These are phyloP conservation scores for Epistrophella euchroma DNA, from an alignment of 2,888 invertebrate genomes.

Conservation along the genomic window DNA sequence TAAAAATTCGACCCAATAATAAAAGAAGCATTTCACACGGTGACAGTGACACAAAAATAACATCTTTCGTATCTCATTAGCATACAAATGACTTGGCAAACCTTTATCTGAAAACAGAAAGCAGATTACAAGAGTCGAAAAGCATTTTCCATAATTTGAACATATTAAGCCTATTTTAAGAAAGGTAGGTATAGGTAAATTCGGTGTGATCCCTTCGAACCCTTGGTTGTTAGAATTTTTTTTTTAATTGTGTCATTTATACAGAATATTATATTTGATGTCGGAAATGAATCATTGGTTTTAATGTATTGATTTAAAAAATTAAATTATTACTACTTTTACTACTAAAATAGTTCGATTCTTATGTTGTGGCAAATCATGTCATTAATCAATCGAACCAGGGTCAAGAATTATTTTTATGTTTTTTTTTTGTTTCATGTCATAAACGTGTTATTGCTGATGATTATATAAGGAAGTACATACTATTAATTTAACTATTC, in stretches of 20 bases:
- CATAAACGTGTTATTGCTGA: not conserved
- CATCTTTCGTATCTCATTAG: slow-evolving; percentile 56
- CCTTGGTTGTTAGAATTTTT: not conserved
- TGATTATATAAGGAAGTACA: not conserved
- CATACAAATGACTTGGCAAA: slow-evolving; percentile 64
- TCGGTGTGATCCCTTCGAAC: not conserved
- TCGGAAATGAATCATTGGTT: not conserved
- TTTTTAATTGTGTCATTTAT: not conserved
- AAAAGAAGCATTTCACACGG: slow-evolving; percentile 52
- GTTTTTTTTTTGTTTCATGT: not conserved
- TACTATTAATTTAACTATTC: no score
- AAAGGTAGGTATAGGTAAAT: not conserved
- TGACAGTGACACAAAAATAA: slow-evolving; percentile 30
- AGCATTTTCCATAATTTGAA: slow-evolving; percentile 3
- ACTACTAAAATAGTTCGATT: not conserved
- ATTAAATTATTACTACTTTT: not conserved
- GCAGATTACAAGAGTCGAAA: slow-evolving; percentile 2
- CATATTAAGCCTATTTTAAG: not conserved
- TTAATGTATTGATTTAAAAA: not conserved
- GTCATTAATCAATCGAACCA: not conserved
- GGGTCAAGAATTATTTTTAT: not conserved
- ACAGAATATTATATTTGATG: not conserved
- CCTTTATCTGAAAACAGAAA: slow-evolving; percentile 39
- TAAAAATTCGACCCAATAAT: slow-evolving; percentile 62
- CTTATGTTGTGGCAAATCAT: not conserved